Conservation (phyloP, 2,113 vertebrate genomes). For the Paratilapia polleni region DNA sequence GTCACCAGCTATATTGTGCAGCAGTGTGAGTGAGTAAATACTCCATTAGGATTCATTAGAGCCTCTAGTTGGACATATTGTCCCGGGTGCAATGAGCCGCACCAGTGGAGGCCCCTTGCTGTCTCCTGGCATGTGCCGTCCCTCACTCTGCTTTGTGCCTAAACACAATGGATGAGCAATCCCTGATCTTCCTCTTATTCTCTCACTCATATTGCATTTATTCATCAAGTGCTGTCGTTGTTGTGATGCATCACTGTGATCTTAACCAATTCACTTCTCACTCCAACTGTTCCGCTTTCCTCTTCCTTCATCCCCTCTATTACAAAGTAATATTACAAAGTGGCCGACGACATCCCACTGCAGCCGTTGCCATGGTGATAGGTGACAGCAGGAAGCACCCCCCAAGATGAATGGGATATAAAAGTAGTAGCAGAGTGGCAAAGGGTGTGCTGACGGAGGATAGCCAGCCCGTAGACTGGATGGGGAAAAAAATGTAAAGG, state of each 20-base stretch:
- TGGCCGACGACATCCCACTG: conserved; percentile 61
- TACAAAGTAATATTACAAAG: conserved; percentile 38
- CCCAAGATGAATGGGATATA: conserved; percentile 64
- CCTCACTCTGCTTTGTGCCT: conserved; percentile 32
- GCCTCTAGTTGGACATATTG: conserved; percentile 60
- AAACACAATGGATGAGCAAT: conserved; percentile 24
- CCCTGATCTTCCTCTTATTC: conserved; percentile 7
- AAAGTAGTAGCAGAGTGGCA: conserved; percentile 32
- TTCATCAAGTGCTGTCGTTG: conserved; percentile 11
- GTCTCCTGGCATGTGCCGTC: conserved; percentile 42
- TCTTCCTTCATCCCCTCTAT: not conserved
- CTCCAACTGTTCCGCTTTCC: not conserved
- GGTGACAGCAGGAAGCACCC: conserved; percentile 62
- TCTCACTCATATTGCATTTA: conserved; percentile 14
- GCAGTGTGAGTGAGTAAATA: conserved; percentile 58
- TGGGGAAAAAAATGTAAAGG: not conserved
- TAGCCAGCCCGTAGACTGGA: not conserved
- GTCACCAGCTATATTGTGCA: conserved; percentile 41
- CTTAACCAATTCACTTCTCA: not conserved
- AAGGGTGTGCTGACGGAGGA: conserved; percentile 13
- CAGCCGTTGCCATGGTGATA: conserved; percentile 66
- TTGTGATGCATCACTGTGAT: conserved; percentile 1
- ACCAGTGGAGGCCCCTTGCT: conserved; percentile 30
- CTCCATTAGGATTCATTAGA: conserved; percentile 76
- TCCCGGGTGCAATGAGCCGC: conserved; percentile 39